phyloP scores from a whole-genome alignment of 2,113 vertebrate genomes.

The Etheostoma cragini region DNA sequence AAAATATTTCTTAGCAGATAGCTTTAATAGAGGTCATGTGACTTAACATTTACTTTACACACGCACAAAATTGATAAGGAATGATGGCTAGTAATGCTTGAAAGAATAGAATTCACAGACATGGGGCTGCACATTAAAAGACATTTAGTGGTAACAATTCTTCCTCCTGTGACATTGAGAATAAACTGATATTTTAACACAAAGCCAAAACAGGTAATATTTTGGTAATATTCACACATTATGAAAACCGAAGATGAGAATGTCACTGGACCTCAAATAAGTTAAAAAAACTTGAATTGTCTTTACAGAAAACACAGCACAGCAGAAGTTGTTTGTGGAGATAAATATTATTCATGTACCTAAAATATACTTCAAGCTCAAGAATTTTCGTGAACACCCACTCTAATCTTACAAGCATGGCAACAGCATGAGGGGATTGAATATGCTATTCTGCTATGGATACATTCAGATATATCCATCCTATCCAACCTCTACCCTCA shows the following conservation, averaged over 20 bases:
- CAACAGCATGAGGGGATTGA: background rate
- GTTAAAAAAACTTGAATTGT: background rate
- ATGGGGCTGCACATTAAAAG: background rate
- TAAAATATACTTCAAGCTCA: background rate
- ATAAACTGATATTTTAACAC: background rate
- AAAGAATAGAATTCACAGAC: background rate
- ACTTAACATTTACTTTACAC: background rate
- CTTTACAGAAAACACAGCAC: background rate
- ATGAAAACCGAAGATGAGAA: background rate
- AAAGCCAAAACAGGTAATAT: background rate
- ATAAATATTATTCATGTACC: background rate
- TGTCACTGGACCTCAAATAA: background rate
- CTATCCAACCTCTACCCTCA: slow-evolving; percentile 20
- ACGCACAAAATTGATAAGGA: background rate
- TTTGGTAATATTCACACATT: background rate
- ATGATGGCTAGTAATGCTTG: background rate
- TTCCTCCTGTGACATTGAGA: background rate
- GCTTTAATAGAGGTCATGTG: background rate
- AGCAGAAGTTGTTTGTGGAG: background rate
- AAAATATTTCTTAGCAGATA: background rate
- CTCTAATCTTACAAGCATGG: background rate
- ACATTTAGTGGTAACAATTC: background rate
- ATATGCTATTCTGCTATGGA: background rate
- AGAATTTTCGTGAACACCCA: background rate
- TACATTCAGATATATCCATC: slow-evolving; percentile 2